These are phyloP conservation scores for Augochlora pura DNA, from an alignment of 1,140 invertebrate species.

Conservation along the genomic window DNA sequence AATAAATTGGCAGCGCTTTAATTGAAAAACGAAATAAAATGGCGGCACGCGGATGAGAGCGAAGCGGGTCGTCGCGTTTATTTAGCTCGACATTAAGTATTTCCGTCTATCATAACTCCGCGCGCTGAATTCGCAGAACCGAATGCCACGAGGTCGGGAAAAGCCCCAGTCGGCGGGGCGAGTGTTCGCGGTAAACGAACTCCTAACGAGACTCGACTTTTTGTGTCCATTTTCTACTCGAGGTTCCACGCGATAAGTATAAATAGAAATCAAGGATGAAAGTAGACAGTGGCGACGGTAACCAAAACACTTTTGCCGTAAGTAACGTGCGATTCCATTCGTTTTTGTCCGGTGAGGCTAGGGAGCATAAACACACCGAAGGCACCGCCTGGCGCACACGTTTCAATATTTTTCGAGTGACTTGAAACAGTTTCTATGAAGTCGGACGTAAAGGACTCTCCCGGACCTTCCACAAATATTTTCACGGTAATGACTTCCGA, in stretches of 20 bases:
- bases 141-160: neutral
- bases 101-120: neutral
- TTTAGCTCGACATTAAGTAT: neutral
- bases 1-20: too few relatives aligned
- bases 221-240: neutral
- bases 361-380: neutral
- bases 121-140: neutral
- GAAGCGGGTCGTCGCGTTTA: too few relatives aligned
- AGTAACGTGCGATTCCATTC: too few relatives aligned
- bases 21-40: too few relatives aligned
- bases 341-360: neutral
- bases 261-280: conserved; percentile 18
- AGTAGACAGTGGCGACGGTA: neutral
- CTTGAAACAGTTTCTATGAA: neutral
- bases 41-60: too few relatives aligned
- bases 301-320: neutral
- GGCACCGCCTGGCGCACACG: neutral
- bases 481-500: neutral
- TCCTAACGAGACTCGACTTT: neutral
- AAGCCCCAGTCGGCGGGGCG: neutral
- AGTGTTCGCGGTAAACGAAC: neutral
- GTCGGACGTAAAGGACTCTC: neutral
- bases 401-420: neutral
- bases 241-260: neutral
- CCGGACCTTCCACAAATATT: neutral